phyloP scores from a whole-genome alignment of 2,888 invertebrate species.

The Lithophane ornitopus region DNA sequence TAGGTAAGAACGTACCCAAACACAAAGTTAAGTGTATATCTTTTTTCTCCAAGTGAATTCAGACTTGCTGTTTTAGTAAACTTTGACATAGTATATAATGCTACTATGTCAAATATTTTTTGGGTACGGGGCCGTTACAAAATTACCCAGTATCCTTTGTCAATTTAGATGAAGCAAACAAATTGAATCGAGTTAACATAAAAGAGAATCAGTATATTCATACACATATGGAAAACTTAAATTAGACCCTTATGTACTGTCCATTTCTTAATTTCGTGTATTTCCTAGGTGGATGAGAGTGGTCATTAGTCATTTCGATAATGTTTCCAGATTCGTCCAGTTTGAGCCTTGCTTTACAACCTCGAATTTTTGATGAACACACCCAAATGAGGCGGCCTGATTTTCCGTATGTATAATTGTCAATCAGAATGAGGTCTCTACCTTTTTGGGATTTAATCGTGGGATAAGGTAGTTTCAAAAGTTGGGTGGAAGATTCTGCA shows the following conservation, averaged over 20 bases:
- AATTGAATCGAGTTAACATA: not conserved
- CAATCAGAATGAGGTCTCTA: conserved; percentile 69
- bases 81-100: not conserved
- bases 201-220: not conserved
- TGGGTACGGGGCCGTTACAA: no score
- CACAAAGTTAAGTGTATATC: not conserved
- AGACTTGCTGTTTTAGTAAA: not conserved
- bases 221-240: not conserved
- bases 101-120: not conserved
- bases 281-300: conserved; percentile 57
- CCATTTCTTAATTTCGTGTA: conserved; percentile 34
- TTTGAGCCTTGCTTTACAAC: conserved; percentile 65
- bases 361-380: conserved; percentile 61
- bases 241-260: conserved; percentile 30
- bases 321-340: conserved; percentile 48
- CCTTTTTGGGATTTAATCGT: conserved; percentile 71
- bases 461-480: conserved; percentile 42
- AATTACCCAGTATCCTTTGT: not conserved
- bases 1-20: no score
- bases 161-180: not conserved
- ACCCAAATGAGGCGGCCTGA: conserved; percentile 62
- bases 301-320: conserved; percentile 28
- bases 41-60: not conserved
- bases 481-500: not conserved
- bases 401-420: conserved; percentile 71